Evolutionary conservation across 2,797 vertebrate genomes (phyloP).

Genomic region (Bryconaethiops microstoma): DNA sequence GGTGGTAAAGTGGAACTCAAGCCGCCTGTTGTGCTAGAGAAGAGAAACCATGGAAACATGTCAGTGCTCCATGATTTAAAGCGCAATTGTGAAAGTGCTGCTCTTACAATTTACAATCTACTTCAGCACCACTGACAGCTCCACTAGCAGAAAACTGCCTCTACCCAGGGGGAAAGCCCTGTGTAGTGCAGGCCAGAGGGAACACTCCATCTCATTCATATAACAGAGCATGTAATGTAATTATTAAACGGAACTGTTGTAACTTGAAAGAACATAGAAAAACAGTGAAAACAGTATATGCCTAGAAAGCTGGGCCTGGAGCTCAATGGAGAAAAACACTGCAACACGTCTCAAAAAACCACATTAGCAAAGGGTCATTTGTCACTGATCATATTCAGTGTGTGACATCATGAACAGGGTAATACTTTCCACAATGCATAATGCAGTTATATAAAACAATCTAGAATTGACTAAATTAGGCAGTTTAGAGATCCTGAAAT

Average conservation of each 20-base stretch:
- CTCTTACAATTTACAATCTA: neutral
- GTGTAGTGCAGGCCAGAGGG: neutral
- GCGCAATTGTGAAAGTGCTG: slow-evolving; percentile 17
- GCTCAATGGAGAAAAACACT: neutral
- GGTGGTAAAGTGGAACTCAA: too few relatives aligned
- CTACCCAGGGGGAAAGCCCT: neutral
- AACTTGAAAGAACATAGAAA: neutral
- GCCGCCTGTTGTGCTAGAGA: neutral
- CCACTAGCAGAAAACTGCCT: neutral
- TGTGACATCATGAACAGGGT: neutral
- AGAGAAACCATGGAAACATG: neutral
- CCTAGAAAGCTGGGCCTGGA: neutral
- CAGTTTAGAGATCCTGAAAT: neutral
- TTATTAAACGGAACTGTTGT: neutral
- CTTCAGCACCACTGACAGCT: neutral
- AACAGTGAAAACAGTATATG: neutral
- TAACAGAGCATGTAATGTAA: neutral
- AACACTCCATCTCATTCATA: neutral
- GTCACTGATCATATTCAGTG: neutral
- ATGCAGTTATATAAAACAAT: neutral
- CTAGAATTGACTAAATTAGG: neutral
- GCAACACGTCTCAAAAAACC: neutral
- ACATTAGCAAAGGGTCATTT: neutral
- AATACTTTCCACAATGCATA: neutral
- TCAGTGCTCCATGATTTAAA: slow-evolving; percentile 4